Conservation (phyloP, 2,113 vertebrate genomes). For the Ictidomys tridecemlineatus region DNA sequence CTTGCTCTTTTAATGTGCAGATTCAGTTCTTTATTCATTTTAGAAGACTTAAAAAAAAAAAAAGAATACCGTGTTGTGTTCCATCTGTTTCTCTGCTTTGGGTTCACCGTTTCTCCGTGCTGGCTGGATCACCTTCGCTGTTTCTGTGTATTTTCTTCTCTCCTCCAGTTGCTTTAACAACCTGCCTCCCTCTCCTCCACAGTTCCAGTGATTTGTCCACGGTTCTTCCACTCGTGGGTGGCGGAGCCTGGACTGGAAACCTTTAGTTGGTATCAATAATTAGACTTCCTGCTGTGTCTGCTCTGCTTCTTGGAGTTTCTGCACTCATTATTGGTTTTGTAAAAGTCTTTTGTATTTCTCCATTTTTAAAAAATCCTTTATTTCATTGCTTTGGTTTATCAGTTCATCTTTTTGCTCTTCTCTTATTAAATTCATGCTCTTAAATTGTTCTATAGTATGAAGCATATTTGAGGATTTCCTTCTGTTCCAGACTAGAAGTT, state of each 20-base stretch:
- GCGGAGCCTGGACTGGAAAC: neutral
- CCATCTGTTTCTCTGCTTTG: neutral
- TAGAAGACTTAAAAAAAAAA: neutral
- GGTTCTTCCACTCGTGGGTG: neutral
- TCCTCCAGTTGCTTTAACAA: neutral
- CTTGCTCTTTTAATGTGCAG: neutral
- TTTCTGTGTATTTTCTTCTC: neutral
- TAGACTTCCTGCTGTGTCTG: neutral
- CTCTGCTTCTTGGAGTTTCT: neutral
- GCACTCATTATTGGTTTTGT: neutral
- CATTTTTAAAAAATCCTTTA: neutral
- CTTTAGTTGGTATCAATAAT: neutral
- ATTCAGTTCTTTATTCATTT: neutral
- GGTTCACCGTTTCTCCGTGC: neutral
- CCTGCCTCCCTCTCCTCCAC: neutral
- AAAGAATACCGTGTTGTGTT: neutral
- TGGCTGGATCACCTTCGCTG: neutral
- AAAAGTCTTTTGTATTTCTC: neutral
- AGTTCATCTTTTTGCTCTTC: neutral
- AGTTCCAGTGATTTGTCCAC: neutral
- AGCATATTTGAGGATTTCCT: neutral
- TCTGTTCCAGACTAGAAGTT: neutral
- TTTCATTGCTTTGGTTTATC: neutral
- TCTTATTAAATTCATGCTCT: conserved; percentile 21
- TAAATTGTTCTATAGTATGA: neutral